phyloP scores from a whole-genome alignment of 2,888 invertebrate genomes.

The Enchytraeus crypticus region DNA sequence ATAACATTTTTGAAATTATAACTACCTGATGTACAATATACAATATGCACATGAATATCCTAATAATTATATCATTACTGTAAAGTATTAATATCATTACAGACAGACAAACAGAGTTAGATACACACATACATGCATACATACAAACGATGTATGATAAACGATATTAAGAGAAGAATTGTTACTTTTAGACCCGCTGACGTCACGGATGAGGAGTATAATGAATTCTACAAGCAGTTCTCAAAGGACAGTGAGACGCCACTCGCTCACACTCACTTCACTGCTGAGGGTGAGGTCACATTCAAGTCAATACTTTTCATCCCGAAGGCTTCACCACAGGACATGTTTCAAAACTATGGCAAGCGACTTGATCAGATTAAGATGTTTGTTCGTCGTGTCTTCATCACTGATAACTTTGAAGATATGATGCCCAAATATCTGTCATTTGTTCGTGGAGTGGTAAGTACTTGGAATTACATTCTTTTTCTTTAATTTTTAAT shows the following conservation, averaged over 20 bases:
- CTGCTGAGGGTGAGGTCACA: constrained; percentile 97
- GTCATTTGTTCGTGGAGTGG: constrained; percentile 87
- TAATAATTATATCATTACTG: no score
- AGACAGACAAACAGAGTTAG: no score
- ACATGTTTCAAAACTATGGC: constrained; percentile 91
- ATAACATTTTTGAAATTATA: no score
- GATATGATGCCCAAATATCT: constrained; percentile 98
- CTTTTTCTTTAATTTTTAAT: neutral
- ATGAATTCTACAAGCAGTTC: constrained; percentile 86
- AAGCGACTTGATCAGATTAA: constrained; percentile 89
- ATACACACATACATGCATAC: no score
- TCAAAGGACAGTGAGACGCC: constrained; percentile 81
- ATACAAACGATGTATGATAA: no score
- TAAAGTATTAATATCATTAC: no score
- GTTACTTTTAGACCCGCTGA: constrained; percentile 57
- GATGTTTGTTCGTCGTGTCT: constrained; percentile 92
- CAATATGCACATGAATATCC: no score
- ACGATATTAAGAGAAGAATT: no score
- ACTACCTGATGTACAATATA: no score
- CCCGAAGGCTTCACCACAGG: constrained; percentile 77
- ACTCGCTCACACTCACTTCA: constrained; percentile 80
- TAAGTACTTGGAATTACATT: constrained; percentile 27
- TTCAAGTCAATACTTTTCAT: constrained; percentile 93
- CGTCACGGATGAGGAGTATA: constrained; percentile 79
- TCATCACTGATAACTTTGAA: constrained; percentile 98